A percentile compares a stretch with the other conserved stretches of the same genome.
phyloP scores from a whole-genome alignment of 2,113 vertebrate genomes.

The Perccottus glenii region DNA sequence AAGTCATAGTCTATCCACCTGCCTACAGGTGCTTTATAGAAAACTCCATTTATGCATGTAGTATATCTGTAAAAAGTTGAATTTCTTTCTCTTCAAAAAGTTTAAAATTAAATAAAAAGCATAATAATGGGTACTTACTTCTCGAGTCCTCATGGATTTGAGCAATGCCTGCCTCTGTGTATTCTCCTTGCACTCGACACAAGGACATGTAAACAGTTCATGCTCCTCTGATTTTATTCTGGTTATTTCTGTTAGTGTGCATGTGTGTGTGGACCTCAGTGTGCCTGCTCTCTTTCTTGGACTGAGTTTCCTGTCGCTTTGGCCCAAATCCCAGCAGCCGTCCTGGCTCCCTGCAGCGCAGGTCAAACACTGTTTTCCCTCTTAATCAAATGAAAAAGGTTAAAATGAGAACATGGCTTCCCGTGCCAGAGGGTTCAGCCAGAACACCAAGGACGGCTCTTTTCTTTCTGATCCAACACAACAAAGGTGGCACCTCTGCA shows the following conservation, averaged over 20 bases:
- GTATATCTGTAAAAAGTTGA: too few relatives aligned
- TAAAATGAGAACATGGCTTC: conserved; percentile 61
- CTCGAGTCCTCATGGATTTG: not conserved
- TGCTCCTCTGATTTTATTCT: not conserved
- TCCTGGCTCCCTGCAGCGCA: conserved; percentile 35
- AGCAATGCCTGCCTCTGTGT: not conserved
- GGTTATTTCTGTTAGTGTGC: conserved; percentile 2
- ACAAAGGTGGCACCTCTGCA: conserved; percentile 41
- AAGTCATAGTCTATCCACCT: too few relatives aligned
- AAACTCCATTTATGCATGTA: too few relatives aligned
- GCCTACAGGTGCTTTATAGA: too few relatives aligned
- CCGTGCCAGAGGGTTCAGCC: conserved; percentile 45
- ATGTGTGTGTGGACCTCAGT: conserved; percentile 29
- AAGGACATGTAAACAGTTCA: not conserved
- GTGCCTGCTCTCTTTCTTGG: conserved; percentile 26
- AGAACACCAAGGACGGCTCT: conserved; percentile 53
- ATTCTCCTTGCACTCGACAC: conserved; percentile 1
- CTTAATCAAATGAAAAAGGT: conserved; percentile 69
- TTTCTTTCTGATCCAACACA: conserved; percentile 34
- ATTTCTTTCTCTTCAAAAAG: too few relatives aligned
- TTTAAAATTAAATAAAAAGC: too few relatives aligned
- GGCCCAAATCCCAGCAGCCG: conserved; percentile 57
- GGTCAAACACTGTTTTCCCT: conserved; percentile 60
- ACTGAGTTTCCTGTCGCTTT: conserved; percentile 51
- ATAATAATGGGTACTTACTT: not conserved